Percentiles rank a stretch among this genome's conserved stretches.
Conservation (phyloP, 2,797 vertebrate species). For the Amniataba percoides region DNA sequence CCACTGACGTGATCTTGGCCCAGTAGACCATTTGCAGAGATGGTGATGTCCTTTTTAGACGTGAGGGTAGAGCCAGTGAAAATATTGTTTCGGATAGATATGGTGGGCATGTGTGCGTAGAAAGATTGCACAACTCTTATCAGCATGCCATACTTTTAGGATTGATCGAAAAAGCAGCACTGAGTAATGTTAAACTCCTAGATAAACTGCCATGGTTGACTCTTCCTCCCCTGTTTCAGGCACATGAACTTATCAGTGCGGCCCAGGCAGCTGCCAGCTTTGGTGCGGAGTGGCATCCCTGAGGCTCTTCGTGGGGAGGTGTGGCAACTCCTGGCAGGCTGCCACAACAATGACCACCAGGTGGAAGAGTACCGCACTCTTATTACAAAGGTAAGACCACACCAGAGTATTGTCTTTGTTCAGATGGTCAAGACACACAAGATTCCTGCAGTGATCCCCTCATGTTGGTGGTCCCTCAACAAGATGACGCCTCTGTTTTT, state of each 20-base stretch:
- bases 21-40: neutral
- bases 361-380: slow-evolving; percentile 98
- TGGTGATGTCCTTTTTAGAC: slow-evolving; percentile 3
- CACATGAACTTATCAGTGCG: slow-evolving; percentile 96
- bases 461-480: slow-evolving; percentile 1
- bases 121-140: neutral
- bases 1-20: slow-evolving; percentile 5
- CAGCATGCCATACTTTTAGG: neutral
- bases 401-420: neutral
- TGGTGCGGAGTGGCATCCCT: slow-evolving; percentile 96
- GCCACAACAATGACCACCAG: slow-evolving; percentile 97
- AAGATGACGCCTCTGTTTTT: neutral
- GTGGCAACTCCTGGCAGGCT: slow-evolving; percentile 98
- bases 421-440: neutral
- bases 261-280: slow-evolving; percentile 90
- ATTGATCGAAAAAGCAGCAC: neutral
- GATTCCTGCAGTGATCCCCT: neutral
- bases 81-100: slow-evolving; percentile 10
- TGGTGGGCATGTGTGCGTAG: neutral
- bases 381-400: slow-evolving; percentile 93
- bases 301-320: slow-evolving; percentile 98
- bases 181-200: slow-evolving; percentile 4
- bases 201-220: slow-evolving; percentile 6
- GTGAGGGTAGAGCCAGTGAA: neutral
- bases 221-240: slow-evolving; percentile 77